Evolutionary conservation across 2,113 vertebrate genomes (phyloP), one percentile per base, ranked within the genome.

Genomic region (Lepidothrix coronata): DNA sequence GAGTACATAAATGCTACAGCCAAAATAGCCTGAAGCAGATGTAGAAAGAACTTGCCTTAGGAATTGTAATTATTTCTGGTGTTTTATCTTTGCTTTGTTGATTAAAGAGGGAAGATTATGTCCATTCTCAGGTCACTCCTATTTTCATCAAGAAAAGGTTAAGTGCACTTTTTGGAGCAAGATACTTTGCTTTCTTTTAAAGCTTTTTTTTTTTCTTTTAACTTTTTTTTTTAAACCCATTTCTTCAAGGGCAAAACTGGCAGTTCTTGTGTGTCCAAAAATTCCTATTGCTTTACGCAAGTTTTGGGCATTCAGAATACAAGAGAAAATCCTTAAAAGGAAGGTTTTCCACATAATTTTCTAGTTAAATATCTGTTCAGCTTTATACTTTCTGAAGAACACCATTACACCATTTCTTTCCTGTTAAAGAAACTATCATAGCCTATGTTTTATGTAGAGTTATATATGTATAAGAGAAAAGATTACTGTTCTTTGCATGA

Each of bases 21-120:
- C 58, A 74, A 96, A 97, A 96, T 94, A 97, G 75, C 73, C 71
- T 93, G 85, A 88, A 80, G 76, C 92, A 96, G 81, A 87, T 89
- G 89, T 57, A 79, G 88, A 88, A 88, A 74, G 77, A 92, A 77
- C 54, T 95, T 95, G 92, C 28, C 37, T 71, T 89, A 89, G 61
- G 78, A 85, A 66, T 88, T 88, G 11, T 54, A 80, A 95, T 72
- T 84, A 85, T 95, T 96, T 95, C 44, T 84, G 41, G 20, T 86
- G 49, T 73, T 86, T 91, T 59, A 57, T 91, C 39, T 77, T 87
- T 51, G 19, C 57, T 91, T 17, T 54, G 21, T 87, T 95, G 63
- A 57, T 87, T n/a, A n/a, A 66, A 91, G 54, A 80, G 51, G 35
- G 41, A 85, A 70, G 65, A 55, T 91, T 55, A 39, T 79, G 58